Percentiles rank a stretch among this genome's conserved stretches.
Evolutionary conservation across 1,140 invertebrate species (phyloP).

Genomic region (Gonioctena quinquepunctata): DNA sequence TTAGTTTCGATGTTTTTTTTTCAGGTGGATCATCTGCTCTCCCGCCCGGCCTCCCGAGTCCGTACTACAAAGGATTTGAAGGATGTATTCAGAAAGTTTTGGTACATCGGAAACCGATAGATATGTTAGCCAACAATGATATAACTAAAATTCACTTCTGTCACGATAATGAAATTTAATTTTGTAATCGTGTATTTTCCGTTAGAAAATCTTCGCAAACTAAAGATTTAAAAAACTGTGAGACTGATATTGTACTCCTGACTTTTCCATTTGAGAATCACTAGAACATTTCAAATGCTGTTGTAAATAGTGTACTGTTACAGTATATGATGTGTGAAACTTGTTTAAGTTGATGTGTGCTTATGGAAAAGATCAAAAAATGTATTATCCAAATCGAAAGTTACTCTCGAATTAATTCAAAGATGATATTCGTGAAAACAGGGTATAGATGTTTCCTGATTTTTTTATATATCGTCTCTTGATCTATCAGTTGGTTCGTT

Average conservation of each 20-base stretch:
- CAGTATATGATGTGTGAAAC: neutral
- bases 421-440: neutral
- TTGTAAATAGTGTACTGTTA: neutral
- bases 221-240: constrained; percentile 32
- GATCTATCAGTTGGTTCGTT: no score
- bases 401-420: neutral
- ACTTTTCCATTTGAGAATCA: neutral
- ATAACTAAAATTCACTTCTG: constrained; percentile 49
- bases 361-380: neutral
- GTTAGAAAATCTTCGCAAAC: constrained; percentile 8
- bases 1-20: constrained; percentile 21
- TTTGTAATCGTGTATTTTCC: neutral
- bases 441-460: neutral
- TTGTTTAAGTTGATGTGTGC: neutral
- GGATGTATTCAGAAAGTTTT: constrained; percentile 52
- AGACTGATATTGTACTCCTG: constrained; percentile 34
- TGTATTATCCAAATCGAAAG: neutral
- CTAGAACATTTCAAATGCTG: neutral
- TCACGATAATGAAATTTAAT: constrained; percentile 54
- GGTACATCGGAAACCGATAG: constrained; percentile 48
- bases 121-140: constrained; percentile 46
- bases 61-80: constrained; percentile 53
- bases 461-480: no score
- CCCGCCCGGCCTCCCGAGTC: constrained; percentile 47
- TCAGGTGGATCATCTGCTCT: constrained; percentile 47